Evolutionary conservation across 2,888 invertebrate genomes (phyloP).

Genomic region (Acanthosepion pharaonis): DNA sequence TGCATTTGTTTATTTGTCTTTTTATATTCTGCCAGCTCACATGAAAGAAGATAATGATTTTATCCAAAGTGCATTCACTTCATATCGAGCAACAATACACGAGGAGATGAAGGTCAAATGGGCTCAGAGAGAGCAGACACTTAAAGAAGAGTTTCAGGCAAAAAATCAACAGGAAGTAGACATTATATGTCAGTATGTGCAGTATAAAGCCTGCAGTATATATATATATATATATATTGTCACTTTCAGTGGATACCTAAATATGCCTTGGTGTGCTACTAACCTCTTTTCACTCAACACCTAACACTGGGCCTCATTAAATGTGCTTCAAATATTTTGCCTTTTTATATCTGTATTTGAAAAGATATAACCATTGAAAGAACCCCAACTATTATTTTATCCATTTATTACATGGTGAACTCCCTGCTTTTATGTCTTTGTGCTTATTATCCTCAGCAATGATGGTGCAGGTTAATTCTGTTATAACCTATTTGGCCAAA

Average conservation of each 20-base stretch:
- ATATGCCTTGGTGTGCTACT: slow-evolving; percentile 2
- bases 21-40: not conserved
- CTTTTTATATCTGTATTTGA: not conserved
- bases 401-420: not conserved
- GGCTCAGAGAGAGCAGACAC: not conserved
- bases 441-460: not conserved
- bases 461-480: not conserved
- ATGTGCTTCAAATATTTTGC: not conserved
- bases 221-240: too few relatives aligned
- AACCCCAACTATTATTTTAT: not conserved
- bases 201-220: not conserved
- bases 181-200: slow-evolving; percentile 25
- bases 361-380: not conserved
- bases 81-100: slow-evolving; percentile 33
- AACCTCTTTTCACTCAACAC: not conserved
- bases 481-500: not conserved
- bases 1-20: not conserved
- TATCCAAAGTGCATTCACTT: slow-evolving; percentile 34
- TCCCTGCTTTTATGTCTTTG: not conserved
- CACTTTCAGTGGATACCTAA: not conserved
- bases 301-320: not conserved
- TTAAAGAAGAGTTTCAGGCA: not conserved
- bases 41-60: slow-evolving; percentile 40
- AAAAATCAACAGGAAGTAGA: slow-evolving; percentile 21
- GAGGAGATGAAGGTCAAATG: slow-evolving; percentile 24